Base-by-base conservation (phyloP, 2,888 invertebrate genomes). In the Drosophila dives region DNA sequence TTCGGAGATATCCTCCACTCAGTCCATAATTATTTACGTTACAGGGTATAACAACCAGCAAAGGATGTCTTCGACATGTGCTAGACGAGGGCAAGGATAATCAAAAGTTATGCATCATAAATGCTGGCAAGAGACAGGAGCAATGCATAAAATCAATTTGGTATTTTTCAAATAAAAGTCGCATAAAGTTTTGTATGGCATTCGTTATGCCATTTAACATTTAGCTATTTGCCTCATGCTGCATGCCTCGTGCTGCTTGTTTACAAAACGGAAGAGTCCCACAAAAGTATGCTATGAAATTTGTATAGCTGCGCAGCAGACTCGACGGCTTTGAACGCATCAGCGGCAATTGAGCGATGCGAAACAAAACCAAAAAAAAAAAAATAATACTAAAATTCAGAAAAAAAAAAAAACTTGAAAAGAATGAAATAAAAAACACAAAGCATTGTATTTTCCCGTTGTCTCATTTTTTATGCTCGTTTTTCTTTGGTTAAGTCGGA, bases 261-360 rank as follows among this genome's bases (percentile, higher is more conserved):
- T 87, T 85, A 85, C 80, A 71, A 76, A 83, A 80, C 86, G 83
- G 85, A 83, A 81, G 75, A 55, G 79, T 73, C 81, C 79, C 77
- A 64, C 77, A 76, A 86, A 85, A 88, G 86, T 88, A 88, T 83
- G 86, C 81, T 70, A 86, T 86, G 79, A 71, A 88, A 81, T 73
- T 81, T 81, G 86, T 81, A 79, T 71, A 55, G 67, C 80, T 70
- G 58, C 10, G 15, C 50, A 54, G 50, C 54, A 58, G 54, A 48
- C 61, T 67, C 64, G 73, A 73, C 70, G 60, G 67, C 73, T 78
- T 76, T 75, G 69, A 75, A 77, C 83, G 78, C 87, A 83, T 84
- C 86, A 80, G 54, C 78, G 65, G 74, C 81, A 81, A 83, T 79
- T 72, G 71, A 72, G 74, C 72, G 64, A 70, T 71, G 42, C 58